Conservation (phyloP, 1,140 invertebrate genomes). For the Pararge aegeria region DNA sequence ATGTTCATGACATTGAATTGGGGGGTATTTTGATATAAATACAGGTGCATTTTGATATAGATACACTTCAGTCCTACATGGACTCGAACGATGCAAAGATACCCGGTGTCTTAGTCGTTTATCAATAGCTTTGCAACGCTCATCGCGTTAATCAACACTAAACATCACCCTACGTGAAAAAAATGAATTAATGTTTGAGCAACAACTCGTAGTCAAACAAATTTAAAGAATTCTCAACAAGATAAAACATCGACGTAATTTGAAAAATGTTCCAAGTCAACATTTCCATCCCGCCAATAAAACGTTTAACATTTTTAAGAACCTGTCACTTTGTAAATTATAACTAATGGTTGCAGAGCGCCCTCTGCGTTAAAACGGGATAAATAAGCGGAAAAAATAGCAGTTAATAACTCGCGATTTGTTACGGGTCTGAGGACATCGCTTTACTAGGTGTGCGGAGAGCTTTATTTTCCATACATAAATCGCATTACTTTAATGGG, state of each 20-base stretch:
- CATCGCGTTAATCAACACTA: no score
- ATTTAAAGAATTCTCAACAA: neutral
- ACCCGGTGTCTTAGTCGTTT: no score
- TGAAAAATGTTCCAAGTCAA: slow-evolving; percentile 6
- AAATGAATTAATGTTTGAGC: no score
- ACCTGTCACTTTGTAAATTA: slow-evolving; percentile 32
- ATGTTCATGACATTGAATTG: no score
- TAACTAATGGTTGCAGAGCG: slow-evolving; percentile 23
- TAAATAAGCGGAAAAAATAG: slow-evolving; percentile 39
- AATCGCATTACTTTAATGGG: neutral
- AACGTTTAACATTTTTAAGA: slow-evolving; percentile 29
- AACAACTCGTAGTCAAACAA: no score
- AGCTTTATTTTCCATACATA: slow-evolving; percentile 7
- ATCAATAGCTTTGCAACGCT: no score
- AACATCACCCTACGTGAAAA: no score
- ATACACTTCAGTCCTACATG: no score
- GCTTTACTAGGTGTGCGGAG: neutral
- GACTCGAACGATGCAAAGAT: no score
- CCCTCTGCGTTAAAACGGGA: slow-evolving; percentile 36
- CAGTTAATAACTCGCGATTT: slow-evolving; percentile 45
- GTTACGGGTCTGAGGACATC: slow-evolving; percentile 22
- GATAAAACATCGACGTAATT: neutral
- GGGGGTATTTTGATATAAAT: no score
- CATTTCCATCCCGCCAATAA: slow-evolving; percentile 25
- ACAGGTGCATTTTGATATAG: no score